Conservation (phyloP, 2,797 vertebrate species). For the Muscicapa comitata region DNA sequence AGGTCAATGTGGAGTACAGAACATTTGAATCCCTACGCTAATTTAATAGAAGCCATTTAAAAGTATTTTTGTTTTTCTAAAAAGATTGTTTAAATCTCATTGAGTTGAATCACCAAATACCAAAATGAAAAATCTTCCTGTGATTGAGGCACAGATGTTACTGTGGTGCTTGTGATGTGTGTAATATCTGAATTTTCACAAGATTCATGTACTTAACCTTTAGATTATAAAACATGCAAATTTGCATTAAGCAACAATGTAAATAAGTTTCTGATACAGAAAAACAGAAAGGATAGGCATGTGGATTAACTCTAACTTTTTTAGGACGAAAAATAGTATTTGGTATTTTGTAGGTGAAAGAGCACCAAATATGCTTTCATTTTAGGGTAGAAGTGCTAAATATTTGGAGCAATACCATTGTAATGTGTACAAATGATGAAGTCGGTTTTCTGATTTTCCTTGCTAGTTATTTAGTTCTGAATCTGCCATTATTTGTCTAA, state of each 20-base stretch:
- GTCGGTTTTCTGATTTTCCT: slow-evolving; percentile 80
- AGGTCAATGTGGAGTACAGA: slow-evolving; percentile 16
- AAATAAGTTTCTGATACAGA: slow-evolving; percentile 27
- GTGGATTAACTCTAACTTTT: slow-evolving; percentile 10
- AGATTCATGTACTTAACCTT: slow-evolving; percentile 50
- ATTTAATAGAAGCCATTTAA: slow-evolving; percentile 58
- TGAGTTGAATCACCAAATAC: slow-evolving; percentile 44
- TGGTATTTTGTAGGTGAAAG: slow-evolving; percentile 40
- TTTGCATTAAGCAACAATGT: slow-evolving; percentile 45
- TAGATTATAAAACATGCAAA: slow-evolving; percentile 47
- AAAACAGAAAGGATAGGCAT: slow-evolving; percentile 18
- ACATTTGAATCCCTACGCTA: slow-evolving; percentile 5
- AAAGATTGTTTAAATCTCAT: slow-evolving; percentile 36
- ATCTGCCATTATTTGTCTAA: slow-evolving; percentile 87
- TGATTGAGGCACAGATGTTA: slow-evolving; percentile 40
- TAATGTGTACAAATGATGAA: slow-evolving; percentile 75
- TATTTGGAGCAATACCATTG: slow-evolving; percentile 75
- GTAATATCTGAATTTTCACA: slow-evolving; percentile 38
- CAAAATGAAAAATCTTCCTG: slow-evolving; percentile 46
- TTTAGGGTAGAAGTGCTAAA: slow-evolving; percentile 74
- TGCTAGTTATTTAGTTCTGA: slow-evolving; percentile 83
- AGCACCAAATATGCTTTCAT: slow-evolving; percentile 59
- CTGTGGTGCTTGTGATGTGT: neutral
- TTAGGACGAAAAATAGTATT: neutral
- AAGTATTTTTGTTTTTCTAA: slow-evolving; percentile 31